Evolutionary conservation across 1,140 invertebrate genomes (phyloP), one percentile per base, ranked within the genome.

Genomic region (Artemia franciscana): DNA sequence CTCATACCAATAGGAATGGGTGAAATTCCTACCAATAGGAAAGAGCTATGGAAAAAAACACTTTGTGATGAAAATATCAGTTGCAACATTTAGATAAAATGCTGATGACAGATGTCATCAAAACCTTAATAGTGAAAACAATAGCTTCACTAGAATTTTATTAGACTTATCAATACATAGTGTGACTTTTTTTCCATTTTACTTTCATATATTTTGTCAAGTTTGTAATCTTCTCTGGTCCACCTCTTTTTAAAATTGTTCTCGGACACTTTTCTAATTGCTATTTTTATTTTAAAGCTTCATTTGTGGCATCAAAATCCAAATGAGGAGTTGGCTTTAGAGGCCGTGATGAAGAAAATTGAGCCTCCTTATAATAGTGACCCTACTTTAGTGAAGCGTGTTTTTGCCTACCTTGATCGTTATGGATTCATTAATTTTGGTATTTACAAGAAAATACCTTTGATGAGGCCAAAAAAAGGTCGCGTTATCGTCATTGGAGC

Each of bases 371-470:
- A 90, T 69, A 93, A 95, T 72, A 91, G 86, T 73, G 90, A 97
- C 76, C 80, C 80, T 24, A 79, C 81, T 5, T 73, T 98, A 1
- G 80, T 95, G 3, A 79, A 82, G 68, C 78, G 92, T 67, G 81
- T 93, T 60, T 90, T 93, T 77, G 84, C 86, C 1, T 98, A 91
- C 73, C 76, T 99, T 5, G 89, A 98, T 70, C 78, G 95, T 63
- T 90, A 97, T 75, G 92, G 94, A 5, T 94, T 90, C 68, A 96
- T 99, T 59, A 99, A 99, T 76, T 98, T 93, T 80, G 95, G 95
- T 0, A 84, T 97, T 24, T 98, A 91, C 71, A 91, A 94, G 73
- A 77, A 88, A 60, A 70, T 89, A 2, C 88, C 86, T 71, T 76
- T 85, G 59, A 79, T 81, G 64, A 76, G 75, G 5, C 89, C 89